phyloP scores from a whole-genome alignment of 2,888 invertebrate species.

The Caenorhabditis sp. region DNA sequence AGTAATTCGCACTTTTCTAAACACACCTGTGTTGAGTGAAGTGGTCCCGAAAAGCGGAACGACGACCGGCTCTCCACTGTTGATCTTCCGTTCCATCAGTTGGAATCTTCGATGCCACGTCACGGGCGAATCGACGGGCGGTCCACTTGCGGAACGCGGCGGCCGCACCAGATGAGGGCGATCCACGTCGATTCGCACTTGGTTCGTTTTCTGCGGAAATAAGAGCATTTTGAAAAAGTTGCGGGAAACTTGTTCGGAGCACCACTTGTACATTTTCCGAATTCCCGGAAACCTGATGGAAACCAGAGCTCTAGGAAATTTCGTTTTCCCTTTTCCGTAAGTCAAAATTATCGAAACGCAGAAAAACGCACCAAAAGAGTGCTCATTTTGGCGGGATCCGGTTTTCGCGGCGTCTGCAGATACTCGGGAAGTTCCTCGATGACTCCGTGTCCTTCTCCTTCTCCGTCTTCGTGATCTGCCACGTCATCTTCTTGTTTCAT shows the following conservation, averaged over 20 bases:
- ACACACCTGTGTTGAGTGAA: not conserved
- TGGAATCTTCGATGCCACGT: conserved; percentile 11
- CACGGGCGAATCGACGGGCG: conserved; percentile 36
- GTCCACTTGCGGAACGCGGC: conserved; percentile 7
- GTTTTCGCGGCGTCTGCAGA: conserved; percentile 27
- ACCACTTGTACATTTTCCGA: no score
- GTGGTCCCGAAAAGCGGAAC: conserved; percentile 24
- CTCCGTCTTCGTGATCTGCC: not conserved
- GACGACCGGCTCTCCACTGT: not conserved
- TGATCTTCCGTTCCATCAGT: not conserved
- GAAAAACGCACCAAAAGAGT: conserved; percentile 12
- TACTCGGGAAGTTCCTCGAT: conserved; percentile 32
- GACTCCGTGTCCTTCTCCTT: not conserved
- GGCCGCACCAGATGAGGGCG: not conserved
- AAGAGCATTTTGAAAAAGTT: no score
- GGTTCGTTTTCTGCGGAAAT: conserved; percentile 18
- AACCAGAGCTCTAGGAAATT: no score
- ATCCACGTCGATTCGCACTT: conserved; percentile 13
- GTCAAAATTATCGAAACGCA: no score
- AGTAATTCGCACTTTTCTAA: no score
- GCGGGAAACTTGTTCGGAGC: no score
- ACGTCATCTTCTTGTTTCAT: no score
- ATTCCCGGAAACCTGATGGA: no score
- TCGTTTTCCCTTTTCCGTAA: no score
- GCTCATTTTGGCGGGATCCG: conserved; percentile 30